Base-by-base conservation (phyloP, 2,888 invertebrate species). In the Clivina fossor region DNA sequence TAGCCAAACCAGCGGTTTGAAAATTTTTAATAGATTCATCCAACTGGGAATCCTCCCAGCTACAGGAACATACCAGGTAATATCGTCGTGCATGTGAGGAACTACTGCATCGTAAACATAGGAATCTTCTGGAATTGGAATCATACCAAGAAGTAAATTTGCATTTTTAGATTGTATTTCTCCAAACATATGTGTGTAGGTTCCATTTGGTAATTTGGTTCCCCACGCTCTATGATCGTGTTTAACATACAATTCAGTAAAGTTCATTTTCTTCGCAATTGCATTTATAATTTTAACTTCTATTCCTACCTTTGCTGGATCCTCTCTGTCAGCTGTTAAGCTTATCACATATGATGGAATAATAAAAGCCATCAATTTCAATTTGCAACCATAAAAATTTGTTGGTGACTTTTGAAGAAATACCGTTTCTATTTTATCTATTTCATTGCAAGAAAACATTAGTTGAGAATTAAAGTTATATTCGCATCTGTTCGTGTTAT, bases 111-210 rank as follows among this genome's bases (percentile, higher is more conserved):
- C 26, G 26, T 7, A 24, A 24, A 7, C 26, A 24, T 7, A 13
- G 7, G 22, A 15, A 15, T 18, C 8, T 13, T 7, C 5, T 5
- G 4, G 3, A 8, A 47, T 4, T 13, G 11, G 4, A 15, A 16
- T 22, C 2, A 81, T 81, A 5, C 43, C 43, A 43, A 24, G 28
- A 13, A 24, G 8, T 8, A 43, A 4, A 7, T 43, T 18, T 26
- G 13, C 24, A 9, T 15, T 22, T 43, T 11, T 26, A 15, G 43
- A 15, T 13, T 43, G 43, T 26, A 43, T n/a, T 15, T 22, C 43
- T 3, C 43, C 43, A 13, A 43, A 43, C 11, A 43, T n/a, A 15
- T 43, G 11, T 1, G 43, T 22, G 24, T 26, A 43, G 9, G 43
- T 43, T 8, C 43, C 43, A 26, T 26, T 26, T 8, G 8, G 26